Conservation (phyloP, 2,888 invertebrate species). For the Actias luna region DNA sequence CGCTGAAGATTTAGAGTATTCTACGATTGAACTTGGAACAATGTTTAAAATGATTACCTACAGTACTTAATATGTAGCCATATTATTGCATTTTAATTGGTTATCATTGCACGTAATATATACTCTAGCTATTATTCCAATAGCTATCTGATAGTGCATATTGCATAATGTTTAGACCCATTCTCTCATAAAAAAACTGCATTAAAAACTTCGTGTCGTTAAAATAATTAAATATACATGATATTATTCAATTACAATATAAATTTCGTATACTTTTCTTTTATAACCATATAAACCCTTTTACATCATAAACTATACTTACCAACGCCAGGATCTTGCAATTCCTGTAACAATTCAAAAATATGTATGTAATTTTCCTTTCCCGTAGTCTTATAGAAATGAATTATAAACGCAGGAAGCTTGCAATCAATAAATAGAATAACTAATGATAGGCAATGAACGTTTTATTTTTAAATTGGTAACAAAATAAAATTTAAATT, state of each 20-base stretch:
- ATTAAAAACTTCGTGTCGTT: too few relatives aligned
- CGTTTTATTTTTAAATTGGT: background rate
- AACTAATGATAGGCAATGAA: background rate
- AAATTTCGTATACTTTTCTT: background rate
- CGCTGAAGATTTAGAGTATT: too few relatives aligned
- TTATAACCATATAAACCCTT: background rate
- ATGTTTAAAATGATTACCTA: too few relatives aligned
- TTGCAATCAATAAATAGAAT: conserved; percentile 24
- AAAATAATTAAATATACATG: too few relatives aligned
- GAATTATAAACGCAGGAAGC: conserved; percentile 25
- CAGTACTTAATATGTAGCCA: too few relatives aligned
- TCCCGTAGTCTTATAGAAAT: conserved; percentile 22
- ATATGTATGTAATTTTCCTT: conserved; percentile 23
- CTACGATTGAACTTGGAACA: too few relatives aligned
- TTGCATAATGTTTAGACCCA: too few relatives aligned
- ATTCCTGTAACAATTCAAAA: conserved; percentile 68
- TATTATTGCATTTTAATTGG: too few relatives aligned
- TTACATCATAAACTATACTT: conserved; percentile 36
- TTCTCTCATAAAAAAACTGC: too few relatives aligned
- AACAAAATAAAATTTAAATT: background rate
- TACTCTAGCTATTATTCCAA: too few relatives aligned
- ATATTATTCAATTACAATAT: background rate
- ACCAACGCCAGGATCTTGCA: conserved; percentile 64
- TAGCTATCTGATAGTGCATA: too few relatives aligned
- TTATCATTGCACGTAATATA: too few relatives aligned